A percentile compares a stretch with the other conserved stretches of the same genome.
These are phyloP conservation scores for Sepioteuthis lessoniana DNA, from an alignment of 2,888 invertebrate genomes.

Conservation along the genomic window DNA sequence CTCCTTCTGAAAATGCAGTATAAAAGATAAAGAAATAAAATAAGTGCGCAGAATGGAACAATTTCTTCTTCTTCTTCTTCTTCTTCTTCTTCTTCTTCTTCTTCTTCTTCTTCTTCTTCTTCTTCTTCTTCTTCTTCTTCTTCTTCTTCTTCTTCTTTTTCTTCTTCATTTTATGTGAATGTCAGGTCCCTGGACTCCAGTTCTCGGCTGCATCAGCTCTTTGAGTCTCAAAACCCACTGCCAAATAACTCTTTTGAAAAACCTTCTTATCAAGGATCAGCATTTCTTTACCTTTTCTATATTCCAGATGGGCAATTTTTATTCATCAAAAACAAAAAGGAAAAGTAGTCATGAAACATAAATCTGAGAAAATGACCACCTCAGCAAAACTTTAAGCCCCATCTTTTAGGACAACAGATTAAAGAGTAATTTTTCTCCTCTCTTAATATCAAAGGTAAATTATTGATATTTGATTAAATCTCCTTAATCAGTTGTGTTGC, in stretches of 20 bases:
- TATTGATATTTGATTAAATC: background rate
- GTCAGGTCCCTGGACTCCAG: background rate
- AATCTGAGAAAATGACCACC: background rate
- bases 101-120: no score
- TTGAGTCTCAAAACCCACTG: background rate
- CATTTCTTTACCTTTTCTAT: background rate
- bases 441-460: constrained; percentile 4
- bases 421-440: background rate
- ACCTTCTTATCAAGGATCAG: background rate
- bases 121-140: no score
- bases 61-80: no score
- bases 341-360: background rate
- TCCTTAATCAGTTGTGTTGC: background rate
- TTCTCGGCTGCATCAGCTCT: background rate
- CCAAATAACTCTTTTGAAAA: background rate
- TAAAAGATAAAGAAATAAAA: background rate
- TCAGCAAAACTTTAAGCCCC: background rate
- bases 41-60: no score
- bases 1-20: background rate
- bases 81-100: no score
- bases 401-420: background rate
- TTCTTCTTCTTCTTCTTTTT: background rate
- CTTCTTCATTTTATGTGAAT: background rate
- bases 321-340: background rate
- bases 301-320: background rate